Evolutionary conservation across 2,888 invertebrate genomes (phyloP).

Genomic region (Scelioninae gen. 2): DNA sequence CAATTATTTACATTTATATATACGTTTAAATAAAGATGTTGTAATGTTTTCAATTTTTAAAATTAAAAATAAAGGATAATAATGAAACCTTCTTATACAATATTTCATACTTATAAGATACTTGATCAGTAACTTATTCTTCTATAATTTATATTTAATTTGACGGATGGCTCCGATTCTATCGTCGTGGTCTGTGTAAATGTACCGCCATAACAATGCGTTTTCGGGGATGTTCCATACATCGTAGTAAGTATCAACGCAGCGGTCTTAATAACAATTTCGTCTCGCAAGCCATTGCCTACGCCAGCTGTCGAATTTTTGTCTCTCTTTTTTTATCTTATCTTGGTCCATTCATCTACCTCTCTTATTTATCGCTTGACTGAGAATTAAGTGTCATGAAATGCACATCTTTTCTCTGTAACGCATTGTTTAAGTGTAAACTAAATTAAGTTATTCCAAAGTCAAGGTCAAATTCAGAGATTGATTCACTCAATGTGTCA

Average conservation of each 20-base stretch:
- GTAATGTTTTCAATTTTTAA: no score
- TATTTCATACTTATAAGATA: slow-evolving; percentile 7
- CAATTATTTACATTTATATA: no score
- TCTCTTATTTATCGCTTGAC: slow-evolving; percentile 31
- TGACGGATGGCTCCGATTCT: slow-evolving; percentile 71
- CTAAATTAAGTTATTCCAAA: slow-evolving; percentile 21
- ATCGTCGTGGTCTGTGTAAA: slow-evolving; percentile 68
- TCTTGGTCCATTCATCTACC: slow-evolving; percentile 1
- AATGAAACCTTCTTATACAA: slow-evolving; percentile 2
- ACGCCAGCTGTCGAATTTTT: slow-evolving; percentile 31
- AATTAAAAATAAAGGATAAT: background rate
- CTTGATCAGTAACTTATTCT: slow-evolving; percentile 56
- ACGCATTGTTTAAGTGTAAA: slow-evolving; percentile 23
- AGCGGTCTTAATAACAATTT: slow-evolving; percentile 59
- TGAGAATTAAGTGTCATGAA: slow-evolving; percentile 20
- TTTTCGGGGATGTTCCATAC: slow-evolving; percentile 69
- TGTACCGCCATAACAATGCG: slow-evolving; percentile 64
- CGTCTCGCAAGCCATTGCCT: slow-evolving; percentile 52
- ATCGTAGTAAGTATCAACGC: slow-evolving; percentile 72
- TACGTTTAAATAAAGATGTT: no score
- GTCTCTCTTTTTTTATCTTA: slow-evolving; percentile 5
- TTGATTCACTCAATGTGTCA: no score
- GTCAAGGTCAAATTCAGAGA: slow-evolving; percentile 30
- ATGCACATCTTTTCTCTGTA: slow-evolving; percentile 23
- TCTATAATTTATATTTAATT: slow-evolving; percentile 72